Base-by-base conservation (phyloP, 2,888 invertebrate species). In the Lasioglossum pauxillum region DNA sequence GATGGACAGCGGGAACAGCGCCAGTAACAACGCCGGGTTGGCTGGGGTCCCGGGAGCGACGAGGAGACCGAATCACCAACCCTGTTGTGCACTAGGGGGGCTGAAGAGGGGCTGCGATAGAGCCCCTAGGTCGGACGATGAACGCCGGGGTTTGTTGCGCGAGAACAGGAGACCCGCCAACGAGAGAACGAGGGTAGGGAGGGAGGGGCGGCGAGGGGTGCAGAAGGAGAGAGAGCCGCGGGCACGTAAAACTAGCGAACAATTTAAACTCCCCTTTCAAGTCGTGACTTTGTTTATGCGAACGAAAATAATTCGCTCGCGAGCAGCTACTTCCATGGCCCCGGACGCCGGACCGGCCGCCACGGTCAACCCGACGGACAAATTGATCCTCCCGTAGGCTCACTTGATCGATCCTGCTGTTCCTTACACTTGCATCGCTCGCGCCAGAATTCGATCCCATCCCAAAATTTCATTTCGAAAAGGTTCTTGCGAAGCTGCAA, bases 201-300 rank as follows among this genome's bases (percentile, higher is more conserved):
- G 67, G 8, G 27, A 19, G 67, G 2, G 38, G 49, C 76, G 19
- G 27, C 69, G 67, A 49, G 46, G n/a, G 35, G 27, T 74, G 53
- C 57, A 74, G 72, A 75, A 69, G 75, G 78, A 53, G 53, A 82
- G 86, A 89, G 86, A 77, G 90, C 91, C 90, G 91, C 91, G 89
- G 93, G 92, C 90, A 89, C 89, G 90, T 89, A 92, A 93, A 94
- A 94, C 94, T 93, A 93, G 91, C 91, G 91, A 94, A 93, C 93
- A 94, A 94, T 94, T 94, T 94, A 91, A 94, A 92, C 93, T 93
- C 93, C 92, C 92, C 93, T 94, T 94, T 93, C 93, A 94, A 94
- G 93, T 94, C 93, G 92, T 89, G 90, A 92, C 93, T 94, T 94
- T 94, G 93, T 94, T 94, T 94, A 93, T 92, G 92, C 92, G 91